Evolutionary conservation across 2,797 vertebrate genomes (phyloP).

Genomic region (Heliangelus exortis): DNA sequence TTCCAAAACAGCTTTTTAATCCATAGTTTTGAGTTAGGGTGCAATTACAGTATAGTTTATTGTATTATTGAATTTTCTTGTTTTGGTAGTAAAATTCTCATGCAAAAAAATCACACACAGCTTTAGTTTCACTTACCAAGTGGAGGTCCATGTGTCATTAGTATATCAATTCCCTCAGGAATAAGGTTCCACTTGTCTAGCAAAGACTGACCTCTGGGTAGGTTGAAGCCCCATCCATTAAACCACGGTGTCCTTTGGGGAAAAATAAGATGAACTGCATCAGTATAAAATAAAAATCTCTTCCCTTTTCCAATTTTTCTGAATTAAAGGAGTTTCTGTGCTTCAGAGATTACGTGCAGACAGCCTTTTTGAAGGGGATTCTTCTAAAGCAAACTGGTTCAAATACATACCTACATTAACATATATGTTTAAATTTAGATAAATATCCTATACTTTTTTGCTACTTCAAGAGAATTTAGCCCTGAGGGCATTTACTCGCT

Average conservation of each 20-base stretch:
- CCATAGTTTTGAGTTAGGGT: neutral
- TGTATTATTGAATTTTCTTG: conserved; percentile 16
- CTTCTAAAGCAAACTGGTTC: conserved; percentile 9
- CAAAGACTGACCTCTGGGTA: conserved; percentile 96
- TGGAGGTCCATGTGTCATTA: conserved; percentile 98
- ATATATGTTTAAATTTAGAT: too few species aligned
- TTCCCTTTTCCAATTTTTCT: neutral
- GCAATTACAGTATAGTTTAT: neutral
- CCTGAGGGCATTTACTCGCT: too few species aligned
- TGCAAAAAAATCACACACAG: conserved; percentile 12
- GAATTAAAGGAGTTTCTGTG: neutral
- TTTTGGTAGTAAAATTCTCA: neutral
- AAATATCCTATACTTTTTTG: too few species aligned
- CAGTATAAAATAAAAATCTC: conserved; percentile 44
- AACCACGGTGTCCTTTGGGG: conserved; percentile 95
- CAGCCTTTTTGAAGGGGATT: conserved; percentile 11
- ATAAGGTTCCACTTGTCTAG: conserved; percentile 99
- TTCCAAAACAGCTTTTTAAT: conserved; percentile 6
- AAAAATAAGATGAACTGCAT: conserved; percentile 71
- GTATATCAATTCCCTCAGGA: conserved; percentile 96
- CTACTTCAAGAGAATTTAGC: too few species aligned
- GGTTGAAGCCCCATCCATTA: conserved; percentile 99
- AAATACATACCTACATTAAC: neutral
- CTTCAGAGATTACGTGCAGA: conserved; percentile 12
- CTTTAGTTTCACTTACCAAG: conserved; percentile 87